Percentiles rank a stretch among this genome's conserved stretches.
Conservation (phyloP, 2,113 vertebrate genomes). For the Columbina picui region DNA sequence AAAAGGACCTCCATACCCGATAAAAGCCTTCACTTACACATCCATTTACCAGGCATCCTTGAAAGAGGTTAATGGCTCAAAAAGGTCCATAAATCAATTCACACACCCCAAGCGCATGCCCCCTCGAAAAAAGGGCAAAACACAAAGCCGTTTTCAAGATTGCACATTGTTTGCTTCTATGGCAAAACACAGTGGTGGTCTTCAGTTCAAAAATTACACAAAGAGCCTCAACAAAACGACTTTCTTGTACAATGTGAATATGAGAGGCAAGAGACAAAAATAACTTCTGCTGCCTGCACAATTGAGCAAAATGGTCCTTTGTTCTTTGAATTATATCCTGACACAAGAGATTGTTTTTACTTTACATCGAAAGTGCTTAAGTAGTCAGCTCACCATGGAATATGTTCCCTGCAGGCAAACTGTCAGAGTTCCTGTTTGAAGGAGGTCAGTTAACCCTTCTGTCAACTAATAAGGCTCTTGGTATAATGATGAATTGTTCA, state of each 20-base stretch:
- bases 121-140: neutral
- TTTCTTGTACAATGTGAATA: constrained; percentile 40
- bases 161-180: constrained; percentile 13
- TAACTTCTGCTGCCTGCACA: constrained; percentile 57
- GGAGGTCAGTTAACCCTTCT: constrained; percentile 69
- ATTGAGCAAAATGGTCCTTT: constrained; percentile 69
- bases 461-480: constrained; percentile 34
- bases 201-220: constrained; percentile 19
- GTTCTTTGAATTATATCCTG: constrained; percentile 54
- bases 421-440: constrained; percentile 43
- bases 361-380: constrained; percentile 64
- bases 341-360: constrained; percentile 69
- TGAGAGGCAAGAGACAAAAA: constrained; percentile 59
- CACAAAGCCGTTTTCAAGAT: constrained; percentile 40
- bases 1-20: neutral
- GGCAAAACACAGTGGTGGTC: constrained; percentile 45
- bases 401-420: constrained; percentile 59
- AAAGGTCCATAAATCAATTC: constrained; percentile 10
- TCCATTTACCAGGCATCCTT: constrained; percentile 14
- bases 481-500: constrained; percentile 57
- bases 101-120: neutral
- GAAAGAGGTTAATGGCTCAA: neutral
- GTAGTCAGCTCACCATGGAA: constrained; percentile 57
- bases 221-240: constrained; percentile 33
- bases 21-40: neutral